These are phyloP conservation scores for Sycophila texana DNA, from an alignment of 2,888 invertebrate genomes.

Conservation along the genomic window DNA sequence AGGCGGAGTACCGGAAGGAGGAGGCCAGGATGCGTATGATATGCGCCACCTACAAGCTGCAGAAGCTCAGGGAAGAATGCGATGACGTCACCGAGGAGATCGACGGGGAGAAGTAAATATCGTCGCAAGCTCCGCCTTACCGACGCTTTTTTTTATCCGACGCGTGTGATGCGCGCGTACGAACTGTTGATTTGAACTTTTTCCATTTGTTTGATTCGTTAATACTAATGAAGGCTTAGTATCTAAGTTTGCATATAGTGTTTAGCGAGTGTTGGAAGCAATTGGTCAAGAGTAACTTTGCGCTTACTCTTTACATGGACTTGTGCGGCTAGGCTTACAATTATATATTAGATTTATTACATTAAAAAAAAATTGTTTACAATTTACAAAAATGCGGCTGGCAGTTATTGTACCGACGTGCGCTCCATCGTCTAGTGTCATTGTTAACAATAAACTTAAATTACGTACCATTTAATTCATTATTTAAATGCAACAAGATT, in stretches of 20 bases:
- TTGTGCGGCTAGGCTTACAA: background rate
- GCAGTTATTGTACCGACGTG: constrained; percentile 49
- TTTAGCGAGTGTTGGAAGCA: no score
- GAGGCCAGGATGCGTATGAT: constrained; percentile 67
- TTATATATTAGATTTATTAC: constrained; percentile 47
- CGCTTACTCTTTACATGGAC: no score
- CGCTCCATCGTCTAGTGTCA: constrained; percentile 25
- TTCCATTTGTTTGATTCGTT: no score
- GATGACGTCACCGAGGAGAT: constrained; percentile 29
- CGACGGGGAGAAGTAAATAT: constrained; percentile 15
- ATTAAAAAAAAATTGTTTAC: constrained; percentile 45
- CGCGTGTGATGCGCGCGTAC: no score
- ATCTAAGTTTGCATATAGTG: no score
- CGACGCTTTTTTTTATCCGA: no score
- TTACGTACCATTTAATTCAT: constrained; percentile 36
- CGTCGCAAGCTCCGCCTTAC: no score
- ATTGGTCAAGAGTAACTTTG: no score
- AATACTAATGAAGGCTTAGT: no score
- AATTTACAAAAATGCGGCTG: constrained; percentile 56
- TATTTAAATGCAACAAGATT: constrained; percentile 50
- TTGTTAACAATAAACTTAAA: constrained; percentile 46
- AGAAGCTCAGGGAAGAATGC: constrained; percentile 62
- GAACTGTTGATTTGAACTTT: no score
- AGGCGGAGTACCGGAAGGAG: constrained; percentile 67
- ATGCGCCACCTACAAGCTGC: constrained; percentile 65